Percentiles rank a stretch among this genome's conserved stretches.
These are phyloP conservation scores for Seriola aureovittata DNA, from an alignment of 2,113 vertebrate genomes.

Conservation along the genomic window DNA sequence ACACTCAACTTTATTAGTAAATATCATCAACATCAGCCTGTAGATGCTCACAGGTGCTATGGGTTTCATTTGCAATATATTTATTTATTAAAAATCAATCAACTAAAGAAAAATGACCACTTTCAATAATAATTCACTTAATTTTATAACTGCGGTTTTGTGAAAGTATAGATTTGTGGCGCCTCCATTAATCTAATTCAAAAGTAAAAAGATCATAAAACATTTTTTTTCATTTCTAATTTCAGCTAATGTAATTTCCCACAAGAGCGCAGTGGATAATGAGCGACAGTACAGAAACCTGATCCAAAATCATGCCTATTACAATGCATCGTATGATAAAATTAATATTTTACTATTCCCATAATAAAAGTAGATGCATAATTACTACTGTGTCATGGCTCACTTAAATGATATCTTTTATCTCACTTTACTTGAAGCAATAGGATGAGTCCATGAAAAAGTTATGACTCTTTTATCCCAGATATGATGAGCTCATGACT, in stretches of 20 bases:
- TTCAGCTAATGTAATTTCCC: conserved; percentile 25
- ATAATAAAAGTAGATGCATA: conserved; percentile 51
- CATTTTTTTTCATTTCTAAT: conserved; percentile 5
- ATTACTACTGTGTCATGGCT: conserved; percentile 32
- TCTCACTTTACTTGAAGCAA: conserved; percentile 38
- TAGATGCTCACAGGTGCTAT: background rate
- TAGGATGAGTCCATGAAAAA: conserved; percentile 41
- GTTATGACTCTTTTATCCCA: conserved; percentile 32
- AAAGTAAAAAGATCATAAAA: background rate
- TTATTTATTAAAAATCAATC: background rate
- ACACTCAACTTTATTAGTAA: no score
- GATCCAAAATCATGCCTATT: conserved; percentile 6
- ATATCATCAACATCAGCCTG: no score
- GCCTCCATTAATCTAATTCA: conserved; percentile 10
- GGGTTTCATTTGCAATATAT: background rate
- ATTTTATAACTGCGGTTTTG: background rate
- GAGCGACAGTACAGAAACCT: background rate
- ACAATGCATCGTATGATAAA: conserved; percentile 26
- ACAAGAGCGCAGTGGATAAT: conserved; percentile 10
- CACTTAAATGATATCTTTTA: conserved; percentile 50
- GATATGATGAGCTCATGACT: conserved; percentile 46
- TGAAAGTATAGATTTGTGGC: background rate
- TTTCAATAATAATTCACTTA: background rate
- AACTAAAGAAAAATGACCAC: background rate
- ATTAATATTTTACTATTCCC: conserved; percentile 44